These are phyloP conservation scores for Betta splendens DNA, from an alignment of 2,797 vertebrate species.

Conservation along the genomic window DNA sequence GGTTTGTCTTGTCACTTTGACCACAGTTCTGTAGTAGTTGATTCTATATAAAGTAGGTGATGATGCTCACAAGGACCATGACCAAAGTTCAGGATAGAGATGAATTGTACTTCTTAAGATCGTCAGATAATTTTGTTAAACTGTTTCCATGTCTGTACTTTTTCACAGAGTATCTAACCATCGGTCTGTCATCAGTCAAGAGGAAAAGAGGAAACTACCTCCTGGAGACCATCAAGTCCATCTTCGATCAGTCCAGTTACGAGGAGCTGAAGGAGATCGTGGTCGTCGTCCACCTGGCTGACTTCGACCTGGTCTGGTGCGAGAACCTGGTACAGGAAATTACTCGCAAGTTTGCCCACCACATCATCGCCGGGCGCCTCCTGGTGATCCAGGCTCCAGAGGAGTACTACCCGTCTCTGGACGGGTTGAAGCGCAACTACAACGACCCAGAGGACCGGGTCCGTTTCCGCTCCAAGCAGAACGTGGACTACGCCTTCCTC, in stretches of 20 bases:
- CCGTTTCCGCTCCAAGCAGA: conserved; percentile 97
- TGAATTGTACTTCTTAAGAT: no score
- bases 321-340: conserved; percentile 93
- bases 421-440: conserved; percentile 98
- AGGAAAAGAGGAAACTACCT: conserved; percentile 96
- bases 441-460: conserved; percentile 96
- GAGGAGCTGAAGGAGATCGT: conserved; percentile 97
- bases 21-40: no score
- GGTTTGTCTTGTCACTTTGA: no score
- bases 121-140: no score
- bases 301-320: conserved; percentile 93
- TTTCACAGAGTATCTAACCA: conserved; percentile 90
- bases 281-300: conserved; percentile 95
- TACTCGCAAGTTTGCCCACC: conserved; percentile 95
- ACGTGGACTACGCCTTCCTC: conserved; percentile 97
- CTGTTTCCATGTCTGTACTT: background rate
- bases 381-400: conserved; percentile 94
- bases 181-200: conserved; percentile 95
- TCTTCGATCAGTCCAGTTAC: conserved; percentile 98
- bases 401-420: conserved; percentile 91
- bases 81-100: no score
- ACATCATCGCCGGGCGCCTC: conserved; percentile 94
- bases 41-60: no score
- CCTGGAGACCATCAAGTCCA: conserved; percentile 96
- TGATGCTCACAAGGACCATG: no score